A percentile compares a stretch with the other conserved stretches of the same genome.
Conservation (phyloP, 1,140 invertebrate genomes). For the Conus betulinus region DNA sequence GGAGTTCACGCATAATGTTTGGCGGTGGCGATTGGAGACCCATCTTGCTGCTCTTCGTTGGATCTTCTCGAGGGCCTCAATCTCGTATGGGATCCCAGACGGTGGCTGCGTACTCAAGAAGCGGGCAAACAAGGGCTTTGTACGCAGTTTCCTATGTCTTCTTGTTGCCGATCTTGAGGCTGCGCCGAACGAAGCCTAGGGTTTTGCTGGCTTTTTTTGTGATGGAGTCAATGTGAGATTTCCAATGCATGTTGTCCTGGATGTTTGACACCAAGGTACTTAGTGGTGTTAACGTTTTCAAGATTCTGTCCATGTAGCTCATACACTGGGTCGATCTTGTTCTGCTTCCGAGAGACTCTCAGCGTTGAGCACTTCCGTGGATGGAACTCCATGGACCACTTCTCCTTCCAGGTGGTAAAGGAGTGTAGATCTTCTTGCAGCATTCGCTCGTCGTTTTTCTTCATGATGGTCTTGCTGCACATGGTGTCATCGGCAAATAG, state of each 20-base stretch:
- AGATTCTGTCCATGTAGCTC: background rate
- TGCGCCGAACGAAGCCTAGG: background rate
- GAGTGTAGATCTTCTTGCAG: conserved; percentile 14
- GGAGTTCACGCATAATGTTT: conserved; percentile 29
- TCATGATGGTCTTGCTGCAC: background rate
- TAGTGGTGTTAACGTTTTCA: too few relatives aligned
- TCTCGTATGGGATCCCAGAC: conserved; percentile 15
- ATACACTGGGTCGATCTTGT: background rate
- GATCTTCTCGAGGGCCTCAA: conserved; percentile 45
- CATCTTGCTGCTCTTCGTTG: conserved; percentile 50
- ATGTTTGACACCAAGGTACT: background rate
- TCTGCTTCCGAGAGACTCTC: background rate
- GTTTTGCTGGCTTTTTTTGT: background rate
- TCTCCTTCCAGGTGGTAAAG: background rate
- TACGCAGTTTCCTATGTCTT: background rate
- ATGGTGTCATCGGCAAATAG: conserved; percentile 31
- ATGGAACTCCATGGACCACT: conserved; percentile 15
- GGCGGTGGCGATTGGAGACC: conserved; percentile 32
- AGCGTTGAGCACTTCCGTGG: conserved; percentile 1
- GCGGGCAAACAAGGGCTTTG: background rate
- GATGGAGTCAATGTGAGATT: background rate
- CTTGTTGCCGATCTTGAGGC: background rate
- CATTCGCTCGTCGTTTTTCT: background rate
- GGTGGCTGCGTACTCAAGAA: background rate
- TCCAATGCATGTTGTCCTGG: background rate